phyloP scores from a whole-genome alignment of 2,888 invertebrate genomes.

The Siphlonurus alternatus region DNA sequence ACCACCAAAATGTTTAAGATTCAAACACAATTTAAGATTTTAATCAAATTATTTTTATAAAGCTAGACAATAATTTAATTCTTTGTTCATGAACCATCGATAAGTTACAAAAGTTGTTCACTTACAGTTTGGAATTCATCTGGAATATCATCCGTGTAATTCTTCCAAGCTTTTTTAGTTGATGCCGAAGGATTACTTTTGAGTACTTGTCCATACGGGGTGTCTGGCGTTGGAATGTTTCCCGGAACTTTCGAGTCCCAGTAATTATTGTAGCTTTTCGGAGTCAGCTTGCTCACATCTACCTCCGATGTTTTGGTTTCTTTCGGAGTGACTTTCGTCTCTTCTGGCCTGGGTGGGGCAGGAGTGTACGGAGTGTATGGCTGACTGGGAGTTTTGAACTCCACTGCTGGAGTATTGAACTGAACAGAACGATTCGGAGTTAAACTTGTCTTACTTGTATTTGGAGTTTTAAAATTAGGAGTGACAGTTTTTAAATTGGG shows the following conservation, averaged over 20 bases:
- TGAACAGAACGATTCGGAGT: too few species aligned
- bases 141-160: constrained; percentile 32
- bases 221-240: constrained; percentile 34
- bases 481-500: too few species aligned
- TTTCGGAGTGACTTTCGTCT: too few species aligned
- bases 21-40: too few species aligned
- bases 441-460: too few species aligned
- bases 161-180: constrained; percentile 31
- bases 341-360: not conserved
- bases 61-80: too few species aligned
- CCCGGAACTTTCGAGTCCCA: constrained; percentile 19
- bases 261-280: not conserved
- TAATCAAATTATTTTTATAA: too few species aligned
- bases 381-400: not conserved
- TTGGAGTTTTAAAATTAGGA: not conserved
- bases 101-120: too few species aligned
- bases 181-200: constrained; percentile 31
- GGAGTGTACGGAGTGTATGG: not conserved
- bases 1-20: too few species aligned
- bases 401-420: too few species aligned
- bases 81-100: too few species aligned
- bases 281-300: not conserved
- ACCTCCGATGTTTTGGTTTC: not conserved
- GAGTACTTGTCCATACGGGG: constrained; percentile 34
- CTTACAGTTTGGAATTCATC: constrained; percentile 18